Evolutionary conservation across 2,888 invertebrate species (phyloP).

Genomic region (Anarsia innoxiella): DNA sequence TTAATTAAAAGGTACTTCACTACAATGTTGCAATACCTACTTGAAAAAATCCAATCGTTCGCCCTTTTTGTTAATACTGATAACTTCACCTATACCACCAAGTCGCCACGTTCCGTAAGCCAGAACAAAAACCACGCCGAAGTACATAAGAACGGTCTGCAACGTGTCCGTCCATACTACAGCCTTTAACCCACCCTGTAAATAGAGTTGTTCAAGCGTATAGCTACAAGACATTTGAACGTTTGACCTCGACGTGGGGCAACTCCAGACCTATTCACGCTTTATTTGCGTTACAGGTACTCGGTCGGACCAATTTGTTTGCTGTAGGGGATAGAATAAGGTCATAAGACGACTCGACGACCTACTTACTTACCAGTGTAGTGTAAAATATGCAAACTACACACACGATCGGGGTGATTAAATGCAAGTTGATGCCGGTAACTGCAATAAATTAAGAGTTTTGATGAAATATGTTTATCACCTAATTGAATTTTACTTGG

Average conservation of each 20-base stretch:
- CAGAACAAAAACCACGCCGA: constrained; percentile 79
- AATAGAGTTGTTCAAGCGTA: no score
- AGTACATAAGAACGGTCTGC: constrained; percentile 84
- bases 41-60: constrained; percentile 83
- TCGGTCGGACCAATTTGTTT: constrained; percentile 27
- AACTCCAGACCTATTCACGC: no score
- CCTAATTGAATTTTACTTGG: background rate
- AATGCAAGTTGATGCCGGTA: constrained; percentile 86
- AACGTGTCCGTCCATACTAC: constrained; percentile 89
- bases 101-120: constrained; percentile 78
- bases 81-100: constrained; percentile 78
- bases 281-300: no score
- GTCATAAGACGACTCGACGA: constrained; percentile 17
- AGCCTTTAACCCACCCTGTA: constrained; percentile 84
- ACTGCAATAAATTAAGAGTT: constrained; percentile 69
- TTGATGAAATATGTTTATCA: background rate
- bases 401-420: constrained; percentile 86
- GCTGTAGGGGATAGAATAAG: constrained; percentile 27
- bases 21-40: constrained; percentile 55
- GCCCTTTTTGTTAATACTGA: constrained; percentile 75
- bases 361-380: constrained; percentile 80
- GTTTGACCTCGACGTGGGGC: constrained; percentile 29
- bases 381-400: constrained; percentile 95
- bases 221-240: no score
- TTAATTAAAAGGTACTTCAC: no score